Percentiles rank a stretch among this genome's conserved stretches.
phyloP scores from a whole-genome alignment of 2,113 vertebrate genomes.

The Seriola dumerili region DNA sequence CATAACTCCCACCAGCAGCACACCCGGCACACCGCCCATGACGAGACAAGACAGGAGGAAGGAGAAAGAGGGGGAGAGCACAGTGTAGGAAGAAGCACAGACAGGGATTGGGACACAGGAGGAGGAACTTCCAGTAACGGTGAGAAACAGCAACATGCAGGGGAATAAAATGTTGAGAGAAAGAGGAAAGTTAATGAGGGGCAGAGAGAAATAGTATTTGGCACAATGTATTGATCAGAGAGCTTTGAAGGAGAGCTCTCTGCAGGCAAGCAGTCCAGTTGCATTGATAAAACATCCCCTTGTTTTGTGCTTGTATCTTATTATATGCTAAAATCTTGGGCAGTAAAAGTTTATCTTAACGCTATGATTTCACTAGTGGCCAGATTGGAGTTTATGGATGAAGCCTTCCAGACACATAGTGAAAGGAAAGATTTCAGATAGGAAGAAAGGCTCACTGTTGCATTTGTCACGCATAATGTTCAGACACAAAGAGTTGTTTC shows the following conservation, averaged over 20 bases:
- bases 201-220: constrained; percentile 74
- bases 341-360: constrained; percentile 71
- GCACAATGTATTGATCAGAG: constrained; percentile 76
- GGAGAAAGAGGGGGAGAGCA: constrained; percentile 80
- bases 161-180: constrained; percentile 74
- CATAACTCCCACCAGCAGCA: constrained; percentile 79
- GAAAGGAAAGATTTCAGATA: constrained; percentile 66
- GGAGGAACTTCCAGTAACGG: constrained; percentile 42
- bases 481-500: constrained; percentile 58
- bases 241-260: constrained; percentile 68
- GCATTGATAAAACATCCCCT: constrained; percentile 80
- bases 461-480: constrained; percentile 51
- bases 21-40: constrained; percentile 76
- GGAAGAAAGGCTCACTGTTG: constrained; percentile 58
- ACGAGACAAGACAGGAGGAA: constrained; percentile 80
- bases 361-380: constrained; percentile 69
- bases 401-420: constrained; percentile 61
- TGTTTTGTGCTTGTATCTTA: constrained; percentile 83
- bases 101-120: constrained; percentile 59
- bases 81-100: constrained; percentile 69
- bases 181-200: constrained; percentile 79
- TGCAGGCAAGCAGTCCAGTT: constrained; percentile 77
- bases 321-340: constrained; percentile 77
- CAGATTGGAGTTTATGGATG: constrained; percentile 69
- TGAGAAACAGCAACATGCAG: constrained; percentile 66